Base-by-base conservation (phyloP, 2,113 vertebrate genomes). In the Silurus meridionalis region DNA sequence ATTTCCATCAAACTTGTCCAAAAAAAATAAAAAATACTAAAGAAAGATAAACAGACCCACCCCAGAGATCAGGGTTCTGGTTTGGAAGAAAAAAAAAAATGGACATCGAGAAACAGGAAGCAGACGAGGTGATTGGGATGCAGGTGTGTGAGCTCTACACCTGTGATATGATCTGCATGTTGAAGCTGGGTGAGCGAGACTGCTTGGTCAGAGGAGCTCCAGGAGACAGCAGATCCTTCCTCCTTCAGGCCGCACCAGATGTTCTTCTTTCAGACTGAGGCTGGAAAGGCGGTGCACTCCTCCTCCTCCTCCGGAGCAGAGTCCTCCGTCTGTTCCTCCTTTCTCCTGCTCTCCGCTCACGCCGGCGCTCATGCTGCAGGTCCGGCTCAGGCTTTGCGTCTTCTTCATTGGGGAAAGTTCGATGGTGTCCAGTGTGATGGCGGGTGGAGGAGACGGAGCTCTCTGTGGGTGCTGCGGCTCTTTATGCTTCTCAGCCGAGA, bases 81-180 rank as follows among this genome's bases (percentile, higher is more conserved):
- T 74, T 63, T 25, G 4, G 8, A 77, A 17, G 67, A 77, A 21
- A 25, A 28, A 66, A 75, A 71, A 52, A 50, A 50, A 69, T 8
- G 58, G 52, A 67, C 13, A 14, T 13, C 67, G 57, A 64, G 14
- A 57, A 83, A 63, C 10, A 66, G 60, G 46, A 75, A 50, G 14
- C 61, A 74, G 80, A 60, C 8, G 25, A 87, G 71, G 55, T 63
- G 69, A 10, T 55, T n/a, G 23, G 6, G 21, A 58, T 63, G 67
- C 50, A 82, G 58, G 60, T 15, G 23, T 37, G 2, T 13, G 80
- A n/a, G 63, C 94, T 37, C 37, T 97, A 99, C 92, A 99, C 97
- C 95, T 99, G 98, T 91, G 98, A 99, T 96, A 99, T 98, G 92
- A 99, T 96, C 96, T 99, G 98, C 98, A 99, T 99, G 97, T 98